Percentiles rank a stretch among this genome's conserved stretches.
Conservation (phyloP, 2,888 invertebrate genomes). For the Leptopilina syphax region DNA sequence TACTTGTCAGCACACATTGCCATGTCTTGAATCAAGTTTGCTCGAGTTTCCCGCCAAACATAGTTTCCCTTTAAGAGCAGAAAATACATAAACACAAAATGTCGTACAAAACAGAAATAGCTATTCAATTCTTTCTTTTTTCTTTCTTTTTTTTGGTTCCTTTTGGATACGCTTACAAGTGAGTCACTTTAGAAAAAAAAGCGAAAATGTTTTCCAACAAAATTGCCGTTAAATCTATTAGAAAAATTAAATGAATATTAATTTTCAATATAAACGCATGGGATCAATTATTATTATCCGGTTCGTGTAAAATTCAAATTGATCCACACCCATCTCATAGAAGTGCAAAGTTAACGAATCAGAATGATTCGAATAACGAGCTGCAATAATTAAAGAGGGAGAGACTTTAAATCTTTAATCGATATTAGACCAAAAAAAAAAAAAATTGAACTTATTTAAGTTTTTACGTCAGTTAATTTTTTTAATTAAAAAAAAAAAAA, state of each 20-base stretch:
- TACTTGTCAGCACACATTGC: conserved; percentile 9
- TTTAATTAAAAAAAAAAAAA: no score
- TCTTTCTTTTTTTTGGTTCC: no score
- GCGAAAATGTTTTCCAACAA: no score
- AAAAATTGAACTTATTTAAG: no score
- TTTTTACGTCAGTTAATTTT: no score
- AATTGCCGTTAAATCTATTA: no score
- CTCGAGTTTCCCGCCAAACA: conserved; percentile 1
- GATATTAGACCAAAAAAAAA: not conserved
- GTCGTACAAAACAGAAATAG: not conserved
- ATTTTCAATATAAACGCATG: not conserved
- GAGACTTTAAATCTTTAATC: not conserved
- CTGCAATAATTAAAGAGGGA: not conserved
- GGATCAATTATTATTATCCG: not conserved
- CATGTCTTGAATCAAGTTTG: conserved; percentile 10
- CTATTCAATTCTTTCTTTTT: not conserved
- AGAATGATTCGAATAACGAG: conserved; percentile 11
- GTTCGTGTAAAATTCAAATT: not conserved
- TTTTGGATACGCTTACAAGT: no score
- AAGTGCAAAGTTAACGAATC: not conserved
- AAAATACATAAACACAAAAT: not conserved
- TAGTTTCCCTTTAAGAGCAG: conserved; percentile 8
- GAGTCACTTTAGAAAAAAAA: no score
- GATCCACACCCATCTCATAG: not conserved
- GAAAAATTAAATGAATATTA: no score